Evolutionary conservation across 1,140 invertebrate species (phyloP).

Genomic region (Drosophila pachea): DNA sequence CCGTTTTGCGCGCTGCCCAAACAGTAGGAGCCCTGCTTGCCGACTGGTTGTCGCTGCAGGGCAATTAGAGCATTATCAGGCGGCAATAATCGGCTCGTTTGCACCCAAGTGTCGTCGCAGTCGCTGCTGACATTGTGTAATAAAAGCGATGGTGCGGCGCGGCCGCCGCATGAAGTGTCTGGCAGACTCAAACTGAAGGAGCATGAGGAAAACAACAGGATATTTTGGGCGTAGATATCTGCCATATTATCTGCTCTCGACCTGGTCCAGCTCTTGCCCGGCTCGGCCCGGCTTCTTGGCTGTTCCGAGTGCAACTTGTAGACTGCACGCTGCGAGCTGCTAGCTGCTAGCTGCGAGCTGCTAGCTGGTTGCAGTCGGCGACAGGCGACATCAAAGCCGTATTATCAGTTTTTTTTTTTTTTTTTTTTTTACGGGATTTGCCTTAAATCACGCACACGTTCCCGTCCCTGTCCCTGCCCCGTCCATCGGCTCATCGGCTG

Average conservation of each 20-base stretch:
- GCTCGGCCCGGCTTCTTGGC: background rate
- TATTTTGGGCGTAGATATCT: conserved; percentile 25
- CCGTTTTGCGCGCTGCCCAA: conserved; percentile 27
- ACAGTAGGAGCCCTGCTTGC: conserved; percentile 59
- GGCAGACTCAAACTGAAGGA: conserved; percentile 5
- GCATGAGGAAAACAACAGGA: conserved; percentile 38
- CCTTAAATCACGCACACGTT: conserved; percentile 68
- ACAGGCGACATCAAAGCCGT: conserved; percentile 63
- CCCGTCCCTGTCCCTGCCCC: conserved; percentile 1
- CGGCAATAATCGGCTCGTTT: conserved; percentile 75
- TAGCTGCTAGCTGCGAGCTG: conserved; percentile 32
- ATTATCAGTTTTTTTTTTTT: conserved; percentile 67
- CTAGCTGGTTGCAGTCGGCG: conserved; percentile 38
- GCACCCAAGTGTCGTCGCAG: conserved; percentile 69
- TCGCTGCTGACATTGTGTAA: conserved; percentile 50
- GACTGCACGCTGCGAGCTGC: conserved; percentile 6
- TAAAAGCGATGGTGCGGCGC: conserved; percentile 48
- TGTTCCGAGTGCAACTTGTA: no score
- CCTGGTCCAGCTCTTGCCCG: conserved; percentile 8
- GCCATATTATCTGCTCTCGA: background rate
- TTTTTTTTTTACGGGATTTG: conserved; percentile 58
- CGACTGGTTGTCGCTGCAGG: conserved; percentile 56
- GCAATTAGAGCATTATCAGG: conserved; percentile 75
- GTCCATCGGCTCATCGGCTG: conserved; percentile 2
- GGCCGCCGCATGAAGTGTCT: conserved; percentile 16